These are phyloP conservation scores for Atopsyche davidsoni DNA, from an alignment of 1,140 invertebrate species.

Conservation along the genomic window DNA sequence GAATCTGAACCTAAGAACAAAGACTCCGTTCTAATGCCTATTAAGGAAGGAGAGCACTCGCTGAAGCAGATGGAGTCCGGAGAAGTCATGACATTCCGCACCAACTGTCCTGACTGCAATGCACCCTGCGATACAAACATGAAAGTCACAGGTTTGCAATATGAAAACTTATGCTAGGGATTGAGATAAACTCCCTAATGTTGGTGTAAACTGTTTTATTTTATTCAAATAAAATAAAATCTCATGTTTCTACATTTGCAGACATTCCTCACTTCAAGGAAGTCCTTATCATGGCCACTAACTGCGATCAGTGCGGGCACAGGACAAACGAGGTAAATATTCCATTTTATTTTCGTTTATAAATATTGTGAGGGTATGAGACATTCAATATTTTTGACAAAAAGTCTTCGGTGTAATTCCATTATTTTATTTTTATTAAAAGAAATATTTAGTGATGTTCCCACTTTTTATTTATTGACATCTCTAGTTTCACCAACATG, in stretches of 20 bases:
- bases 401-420: too few relatives aligned
- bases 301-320: slow-evolving; percentile 85
- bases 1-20: slow-evolving; percentile 10
- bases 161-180: background rate
- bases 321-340: slow-evolving; percentile 70
- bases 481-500: too few relatives aligned
- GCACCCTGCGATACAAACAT: slow-evolving; percentile 85
- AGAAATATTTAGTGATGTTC: too few relatives aligned
- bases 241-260: slow-evolving; percentile 36
- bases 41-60: slow-evolving; percentile 53
- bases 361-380: too few relatives aligned
- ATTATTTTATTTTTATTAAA: too few relatives aligned
- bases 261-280: slow-evolving; percentile 96
- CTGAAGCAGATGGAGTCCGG: slow-evolving; percentile 64
- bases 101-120: slow-evolving; percentile 85
- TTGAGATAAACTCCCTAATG: too few relatives aligned
- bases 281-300: slow-evolving; percentile 94
- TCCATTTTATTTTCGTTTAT: slow-evolving; percentile 27
- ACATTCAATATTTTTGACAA: too few relatives aligned
- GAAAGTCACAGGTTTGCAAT: slow-evolving; percentile 78
- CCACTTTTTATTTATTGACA: too few relatives aligned
- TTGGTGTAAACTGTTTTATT: too few relatives aligned
- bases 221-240: slow-evolving; percentile 8
- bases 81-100: slow-evolving; percentile 81
- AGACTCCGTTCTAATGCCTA: slow-evolving; percentile 51